Base-by-base conservation (phyloP, 1,140 invertebrate species). In the Pinna nobilis region DNA sequence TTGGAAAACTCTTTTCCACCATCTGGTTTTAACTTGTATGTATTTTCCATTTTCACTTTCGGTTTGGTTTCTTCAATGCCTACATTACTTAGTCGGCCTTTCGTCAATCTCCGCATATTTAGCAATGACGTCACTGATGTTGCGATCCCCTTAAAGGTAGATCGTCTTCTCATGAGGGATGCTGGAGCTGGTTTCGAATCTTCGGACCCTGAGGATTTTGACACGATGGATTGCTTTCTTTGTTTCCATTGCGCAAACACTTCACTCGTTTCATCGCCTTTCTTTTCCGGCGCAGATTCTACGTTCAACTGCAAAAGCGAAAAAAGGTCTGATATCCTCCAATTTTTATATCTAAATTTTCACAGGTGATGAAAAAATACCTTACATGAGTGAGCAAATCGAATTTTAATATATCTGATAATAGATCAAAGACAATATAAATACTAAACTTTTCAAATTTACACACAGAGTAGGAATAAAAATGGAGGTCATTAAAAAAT, bases 101-200 rank as follows among this genome's bases (percentile, higher is more conserved):
- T 79, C 3, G 72, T 78, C 39, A 73, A 15, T 47, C 70, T 57
- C 0, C 73, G 59, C 35, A 73, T 47, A 0, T 11, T 28, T 3
- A 79, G 35, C 7, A 67, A 7, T 9, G 50, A 18, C 1, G 28
- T 33, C 0, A 72, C 60, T 1, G 68, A 71, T 6, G 50, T 44
- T 18, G 77, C 73, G 3, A 79, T 39, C 6, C 77, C 73, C 61
- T 79, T 79, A 57, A 79, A 79, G 33, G 77, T 79, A 9, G 77
- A 79, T 11, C 77, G 30, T 13, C 77, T 51, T 28, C 66, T 57
- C 25, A 30, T 23, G 23, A 61, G 6, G 18, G 35, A 23, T 25
- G 50, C 61, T 7, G 28, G 39, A 4, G 13, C 37, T 35, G 33
- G 37, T 49, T 64, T 74, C 30, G 65, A 23, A 2, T 68, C 72